Evolutionary conservation across 2,888 invertebrate species (phyloP).

Genomic region (Acleris sparsana): DNA sequence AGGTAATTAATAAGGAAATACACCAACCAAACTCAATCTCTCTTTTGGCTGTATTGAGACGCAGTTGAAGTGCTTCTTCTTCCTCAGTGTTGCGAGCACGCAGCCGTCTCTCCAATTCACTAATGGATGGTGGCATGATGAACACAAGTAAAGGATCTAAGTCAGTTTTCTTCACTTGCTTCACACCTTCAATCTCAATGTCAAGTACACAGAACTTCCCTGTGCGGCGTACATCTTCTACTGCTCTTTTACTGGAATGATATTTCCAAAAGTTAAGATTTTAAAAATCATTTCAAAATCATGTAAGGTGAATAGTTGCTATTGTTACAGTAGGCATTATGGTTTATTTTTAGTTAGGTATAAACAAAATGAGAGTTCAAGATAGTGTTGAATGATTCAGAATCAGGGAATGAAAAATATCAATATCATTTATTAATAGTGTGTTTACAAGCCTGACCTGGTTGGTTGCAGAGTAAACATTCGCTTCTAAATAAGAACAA

Average conservation of each 20-base stretch:
- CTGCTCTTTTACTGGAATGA: conserved; percentile 90
- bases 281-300: too few species aligned
- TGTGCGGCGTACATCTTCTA: conserved; percentile 89
- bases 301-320: too few species aligned
- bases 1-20: background rate
- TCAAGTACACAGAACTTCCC: conserved; percentile 97
- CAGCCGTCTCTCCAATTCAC: conserved; percentile 89
- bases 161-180: conserved; percentile 90
- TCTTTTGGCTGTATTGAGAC: conserved; percentile 89
- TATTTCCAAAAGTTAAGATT: too few species aligned
- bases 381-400: too few species aligned
- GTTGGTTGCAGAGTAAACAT: conserved; percentile 53
- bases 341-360: too few species aligned
- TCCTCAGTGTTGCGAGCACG: conserved; percentile 94
- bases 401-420: background rate
- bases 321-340: too few species aligned
- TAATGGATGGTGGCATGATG: conserved; percentile 95
- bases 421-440: conserved; percentile 21
- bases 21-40: conserved; percentile 93
- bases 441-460: conserved; percentile 21
- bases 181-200: conserved; percentile 97
- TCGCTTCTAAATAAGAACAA: conserved; percentile 53
- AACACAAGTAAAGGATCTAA: conserved; percentile 94
- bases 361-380: too few species aligned
- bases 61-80: conserved; percentile 90